Evolutionary conservation across 2,113 vertebrate species (phyloP).

Genomic region (Phalacrocorax carbo): DNA sequence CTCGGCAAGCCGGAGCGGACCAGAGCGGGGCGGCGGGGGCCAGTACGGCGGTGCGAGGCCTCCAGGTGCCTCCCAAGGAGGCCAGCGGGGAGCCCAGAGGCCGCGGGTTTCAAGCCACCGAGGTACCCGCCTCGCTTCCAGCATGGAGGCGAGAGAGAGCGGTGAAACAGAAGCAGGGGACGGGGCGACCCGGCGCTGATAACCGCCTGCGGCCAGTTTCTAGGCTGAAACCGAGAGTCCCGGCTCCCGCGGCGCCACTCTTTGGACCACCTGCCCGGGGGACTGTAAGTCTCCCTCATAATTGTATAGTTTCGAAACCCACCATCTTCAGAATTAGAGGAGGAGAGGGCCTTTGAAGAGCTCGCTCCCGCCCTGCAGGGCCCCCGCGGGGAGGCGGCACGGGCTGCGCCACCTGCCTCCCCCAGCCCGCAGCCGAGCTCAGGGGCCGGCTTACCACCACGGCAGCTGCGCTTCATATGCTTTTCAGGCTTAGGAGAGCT

Average conservation of each 20-base stretch:
- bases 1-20: not conserved
- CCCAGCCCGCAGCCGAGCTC: rapidly evolving
- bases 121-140: rapidly evolving
- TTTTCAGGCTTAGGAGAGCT: not conserved
- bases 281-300: rapidly evolving
- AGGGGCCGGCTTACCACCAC: rapidly evolving
- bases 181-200: too few species aligned
- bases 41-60: too few species aligned
- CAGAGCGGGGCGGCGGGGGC: not conserved
- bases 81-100: rapidly evolving
- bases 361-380: not conserved
- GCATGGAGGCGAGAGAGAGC: rapidly evolving
- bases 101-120: rapidly evolving
- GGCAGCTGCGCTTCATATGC: rapidly evolving
- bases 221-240: rapidly evolving
- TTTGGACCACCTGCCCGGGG: too few species aligned
- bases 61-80: rapidly evolving
- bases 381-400: too few species aligned
- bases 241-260: not conserved
- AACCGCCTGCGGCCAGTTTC: rapidly evolving
- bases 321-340: not conserved
- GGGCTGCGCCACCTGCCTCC: rapidly evolving
- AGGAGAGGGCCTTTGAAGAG: rapidly evolving
- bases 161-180: rapidly evolving
- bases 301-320: rapidly evolving